Evolutionary conservation across 2,797 vertebrate species (phyloP).

Genomic region (Gallinago nigripennis): DNA sequence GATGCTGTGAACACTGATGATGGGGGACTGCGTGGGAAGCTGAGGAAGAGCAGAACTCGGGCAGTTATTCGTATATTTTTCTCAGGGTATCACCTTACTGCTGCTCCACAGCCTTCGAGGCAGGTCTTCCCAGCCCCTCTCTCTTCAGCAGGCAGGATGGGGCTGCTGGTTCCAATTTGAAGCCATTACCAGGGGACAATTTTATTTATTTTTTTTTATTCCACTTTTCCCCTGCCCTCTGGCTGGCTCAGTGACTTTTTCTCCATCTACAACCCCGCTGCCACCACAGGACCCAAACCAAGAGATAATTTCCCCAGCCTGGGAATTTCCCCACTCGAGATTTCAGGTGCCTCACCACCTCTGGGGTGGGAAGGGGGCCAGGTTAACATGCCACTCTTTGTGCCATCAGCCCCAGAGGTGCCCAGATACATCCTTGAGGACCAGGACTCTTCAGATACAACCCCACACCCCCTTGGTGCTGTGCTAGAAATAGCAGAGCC

Average conservation of each 20-base stretch:
- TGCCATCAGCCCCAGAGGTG: neutral
- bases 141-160: neutral
- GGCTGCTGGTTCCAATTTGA: constrained; percentile 23
- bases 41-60: neutral
- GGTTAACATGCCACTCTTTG: rapidly evolving
- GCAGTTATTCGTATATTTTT: neutral
- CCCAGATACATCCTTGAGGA: neutral
- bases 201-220: neutral
- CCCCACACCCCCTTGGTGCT: rapidly evolving
- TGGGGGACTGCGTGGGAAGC: neutral
- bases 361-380: neutral
- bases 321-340: neutral
- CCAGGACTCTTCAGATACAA: rapidly evolving
- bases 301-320: neutral
- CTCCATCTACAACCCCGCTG: neutral
- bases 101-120: neutral
- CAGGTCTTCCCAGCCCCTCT: constrained; percentile 6
- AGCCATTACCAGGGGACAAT: constrained; percentile 21
- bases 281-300: neutral
- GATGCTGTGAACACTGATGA: neutral
- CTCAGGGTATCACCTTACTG: constrained; percentile 52
- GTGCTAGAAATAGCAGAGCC: neutral
- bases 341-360: neutral
- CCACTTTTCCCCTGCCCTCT: constrained; percentile 21
- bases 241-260: neutral